Conservation (phyloP, 2,113 vertebrate species). For the Hippocampus zosterae region DNA sequence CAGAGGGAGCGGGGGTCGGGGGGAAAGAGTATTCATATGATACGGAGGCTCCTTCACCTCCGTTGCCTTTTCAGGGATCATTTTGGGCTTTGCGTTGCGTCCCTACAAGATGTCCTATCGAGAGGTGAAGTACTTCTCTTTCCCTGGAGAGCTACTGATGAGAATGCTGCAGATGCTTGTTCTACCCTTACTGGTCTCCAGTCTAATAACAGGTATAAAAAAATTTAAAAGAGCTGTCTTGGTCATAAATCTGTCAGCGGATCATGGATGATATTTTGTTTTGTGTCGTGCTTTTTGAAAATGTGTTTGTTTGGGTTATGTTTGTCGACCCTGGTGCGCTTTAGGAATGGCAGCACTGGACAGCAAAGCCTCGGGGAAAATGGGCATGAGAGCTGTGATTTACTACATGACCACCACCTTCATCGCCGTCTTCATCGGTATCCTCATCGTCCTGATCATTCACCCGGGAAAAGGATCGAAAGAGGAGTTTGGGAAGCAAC, state of each 20-base stretch:
- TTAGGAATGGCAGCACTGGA: constrained; percentile 94
- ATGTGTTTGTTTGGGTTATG: not conserved
- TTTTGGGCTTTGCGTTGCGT: constrained; percentile 86
- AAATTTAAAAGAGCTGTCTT: not conserved
- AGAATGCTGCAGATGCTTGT: constrained; percentile 97
- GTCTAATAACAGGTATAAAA: constrained; percentile 89
- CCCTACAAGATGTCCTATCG: constrained; percentile 86
- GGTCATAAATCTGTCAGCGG: not conserved
- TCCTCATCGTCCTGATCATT: constrained; percentile 94
- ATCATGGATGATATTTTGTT: not conserved
- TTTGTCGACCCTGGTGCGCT: constrained; percentile 2
- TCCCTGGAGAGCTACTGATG: constrained; percentile 94
- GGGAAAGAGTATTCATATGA: too few relatives aligned
- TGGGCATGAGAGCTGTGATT: constrained; percentile 92
- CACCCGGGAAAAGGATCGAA: constrained; percentile 95
- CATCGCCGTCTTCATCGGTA: constrained; percentile 91
- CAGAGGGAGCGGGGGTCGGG: not conserved
- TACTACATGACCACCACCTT: constrained; percentile 98
- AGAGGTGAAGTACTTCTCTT: constrained; percentile 94
- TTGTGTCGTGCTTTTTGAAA: not conserved
- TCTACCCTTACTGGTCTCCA: constrained; percentile 87
- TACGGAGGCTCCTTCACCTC: not conserved
- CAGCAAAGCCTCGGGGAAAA: constrained; percentile 94
- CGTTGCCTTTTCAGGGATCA: constrained; percentile 72
- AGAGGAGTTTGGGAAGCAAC: constrained; percentile 91